Percentiles rank a stretch among this genome's conserved stretches.
Conservation (phyloP, 2,113 vertebrate species). For the human region DNA sequence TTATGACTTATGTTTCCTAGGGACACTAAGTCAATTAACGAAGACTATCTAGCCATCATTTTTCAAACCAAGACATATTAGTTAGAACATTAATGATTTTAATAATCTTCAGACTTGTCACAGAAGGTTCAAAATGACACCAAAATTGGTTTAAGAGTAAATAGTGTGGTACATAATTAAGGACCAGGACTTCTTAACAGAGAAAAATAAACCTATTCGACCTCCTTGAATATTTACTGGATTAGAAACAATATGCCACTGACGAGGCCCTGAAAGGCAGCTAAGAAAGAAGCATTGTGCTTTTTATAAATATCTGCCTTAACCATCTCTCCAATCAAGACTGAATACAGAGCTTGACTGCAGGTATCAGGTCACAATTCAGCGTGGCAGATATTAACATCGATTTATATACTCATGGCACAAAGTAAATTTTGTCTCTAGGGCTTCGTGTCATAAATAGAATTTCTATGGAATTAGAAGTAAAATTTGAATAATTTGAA, state of each 20-base stretch:
- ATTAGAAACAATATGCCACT: not conserved
- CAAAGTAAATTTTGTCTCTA: constrained; percentile 37
- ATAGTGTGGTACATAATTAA: not conserved
- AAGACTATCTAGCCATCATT: not conserved
- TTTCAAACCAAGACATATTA: constrained; percentile 30
- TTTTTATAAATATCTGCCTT: constrained; percentile 33
- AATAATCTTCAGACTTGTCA: constrained; percentile 42
- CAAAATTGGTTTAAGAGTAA: constrained; percentile 47
- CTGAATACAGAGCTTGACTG: not conserved
- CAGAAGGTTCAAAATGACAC: constrained; percentile 34
- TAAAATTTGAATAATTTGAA: constrained; percentile 39
- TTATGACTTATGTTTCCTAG: not conserved
- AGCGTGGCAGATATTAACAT: not conserved
- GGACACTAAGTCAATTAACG: not conserved
- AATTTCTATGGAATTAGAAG: constrained; percentile 47
- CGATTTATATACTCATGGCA: not conserved
- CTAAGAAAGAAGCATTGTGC: not conserved
- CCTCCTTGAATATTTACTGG: constrained; percentile 31
- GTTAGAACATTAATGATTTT: constrained; percentile 24
- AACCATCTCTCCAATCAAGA: not conserved
- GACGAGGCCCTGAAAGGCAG: constrained; percentile 20
- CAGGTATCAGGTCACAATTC: constrained; percentile 12
- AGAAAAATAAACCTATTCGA: constrained; percentile 30
- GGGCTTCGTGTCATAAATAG: not conserved
- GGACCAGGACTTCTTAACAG: not conserved